Percentiles rank a stretch among this genome's conserved stretches.
phyloP scores from a whole-genome alignment of 2,888 invertebrate species.

The Drosophila seclusa region DNA sequence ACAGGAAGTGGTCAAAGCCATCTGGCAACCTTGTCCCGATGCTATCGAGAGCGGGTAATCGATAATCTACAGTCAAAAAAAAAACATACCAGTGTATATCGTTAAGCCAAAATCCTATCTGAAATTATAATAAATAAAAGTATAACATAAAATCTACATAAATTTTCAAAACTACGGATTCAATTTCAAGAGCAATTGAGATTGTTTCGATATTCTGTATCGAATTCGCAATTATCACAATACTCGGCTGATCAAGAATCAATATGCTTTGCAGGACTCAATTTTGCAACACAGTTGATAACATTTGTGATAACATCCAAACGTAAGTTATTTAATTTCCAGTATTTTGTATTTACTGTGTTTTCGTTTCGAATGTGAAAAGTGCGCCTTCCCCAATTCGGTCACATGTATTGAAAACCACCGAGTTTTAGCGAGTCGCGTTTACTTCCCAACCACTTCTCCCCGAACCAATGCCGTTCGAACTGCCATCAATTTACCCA shows the following conservation, averaged over 20 bases:
- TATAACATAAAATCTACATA: too few relatives aligned
- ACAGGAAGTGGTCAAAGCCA: too few relatives aligned
- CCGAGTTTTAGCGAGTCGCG: conserved; percentile 38
- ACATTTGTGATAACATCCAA: neutral
- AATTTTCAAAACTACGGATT: neutral
- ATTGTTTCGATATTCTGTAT: neutral
- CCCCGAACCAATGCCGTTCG: neutral
- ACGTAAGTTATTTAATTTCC: neutral
- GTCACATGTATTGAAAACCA: conserved; percentile 5
- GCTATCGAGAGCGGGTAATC: too few relatives aligned
- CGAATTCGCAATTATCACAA: neutral
- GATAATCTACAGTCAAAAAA: too few relatives aligned
- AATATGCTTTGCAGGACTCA: neutral
- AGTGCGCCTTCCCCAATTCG: neutral
- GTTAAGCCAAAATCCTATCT: too few relatives aligned
- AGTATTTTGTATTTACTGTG: neutral
- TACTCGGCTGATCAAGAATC: too few relatives aligned
- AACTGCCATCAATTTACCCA: conserved; percentile 47
- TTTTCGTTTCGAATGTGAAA: neutral
- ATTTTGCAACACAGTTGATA: too few relatives aligned
- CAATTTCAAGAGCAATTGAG: neutral
- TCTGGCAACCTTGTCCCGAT: too few relatives aligned
- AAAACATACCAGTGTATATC: too few relatives aligned
- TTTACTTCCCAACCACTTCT: neutral
- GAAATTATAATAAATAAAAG: too few relatives aligned